phyloP scores from a whole-genome alignment of 2,888 invertebrate genomes.

The Choristoneura rosaceana region DNA sequence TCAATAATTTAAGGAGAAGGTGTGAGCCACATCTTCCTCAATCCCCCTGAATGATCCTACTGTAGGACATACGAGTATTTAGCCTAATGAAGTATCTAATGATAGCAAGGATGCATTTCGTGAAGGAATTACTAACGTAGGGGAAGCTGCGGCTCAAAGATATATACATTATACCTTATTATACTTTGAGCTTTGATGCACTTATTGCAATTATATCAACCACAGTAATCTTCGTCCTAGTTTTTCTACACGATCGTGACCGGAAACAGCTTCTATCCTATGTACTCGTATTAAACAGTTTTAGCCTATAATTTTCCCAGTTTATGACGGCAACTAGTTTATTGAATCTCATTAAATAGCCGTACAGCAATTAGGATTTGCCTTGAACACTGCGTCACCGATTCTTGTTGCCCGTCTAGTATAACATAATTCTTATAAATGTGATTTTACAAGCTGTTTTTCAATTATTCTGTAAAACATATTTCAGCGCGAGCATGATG shows the following conservation, averaged over 20 bases:
- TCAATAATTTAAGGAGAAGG: no score
- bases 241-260: slow-evolving; percentile 21
- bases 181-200: not conserved
- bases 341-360: slow-evolving; percentile 60
- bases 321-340: slow-evolving; percentile 63
- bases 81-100: no score
- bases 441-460: not conserved
- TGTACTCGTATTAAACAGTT: slow-evolving; percentile 34
- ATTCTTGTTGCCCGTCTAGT: slow-evolving; percentile 43
- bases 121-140: no score
- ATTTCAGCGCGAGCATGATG: no score
- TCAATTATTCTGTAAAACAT: no score
- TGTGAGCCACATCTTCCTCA: no score
- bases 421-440: slow-evolving; percentile 7
- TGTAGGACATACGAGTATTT: no score
- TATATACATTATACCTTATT: no score
- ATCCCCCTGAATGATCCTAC: no score
- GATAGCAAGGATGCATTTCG: no score
- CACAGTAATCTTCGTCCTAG: slow-evolving; percentile 12
- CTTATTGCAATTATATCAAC: slow-evolving; percentile 4
- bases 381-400: slow-evolving; percentile 66
- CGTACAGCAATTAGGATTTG: slow-evolving; percentile 68
- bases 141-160: no score
- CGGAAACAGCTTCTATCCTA: slow-evolving; percentile 40
- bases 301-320: slow-evolving; percentile 46